A percentile compares a stretch with the other conserved stretches of the same genome.
Evolutionary conservation across 2,113 vertebrate species (phyloP).

Genomic region (Galeopterus variegatus): DNA sequence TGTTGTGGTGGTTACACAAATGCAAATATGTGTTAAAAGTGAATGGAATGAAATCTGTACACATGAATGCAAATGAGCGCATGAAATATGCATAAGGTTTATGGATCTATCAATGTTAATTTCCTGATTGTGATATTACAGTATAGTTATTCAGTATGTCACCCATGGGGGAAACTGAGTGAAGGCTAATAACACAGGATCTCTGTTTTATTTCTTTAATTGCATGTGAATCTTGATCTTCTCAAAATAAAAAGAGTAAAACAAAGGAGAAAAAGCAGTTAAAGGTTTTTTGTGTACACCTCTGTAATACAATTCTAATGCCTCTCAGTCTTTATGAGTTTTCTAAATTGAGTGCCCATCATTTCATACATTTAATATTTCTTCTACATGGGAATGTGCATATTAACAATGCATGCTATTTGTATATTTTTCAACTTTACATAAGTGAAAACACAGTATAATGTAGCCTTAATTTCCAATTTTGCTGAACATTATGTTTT

Average conservation of each 20-base stretch:
- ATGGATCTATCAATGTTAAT: not conserved
- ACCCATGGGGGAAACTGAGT: not conserved
- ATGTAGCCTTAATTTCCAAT: not conserved
- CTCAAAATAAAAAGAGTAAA: not conserved
- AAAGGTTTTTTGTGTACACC: not conserved
- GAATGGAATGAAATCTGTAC: not conserved
- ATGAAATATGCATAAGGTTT: not conserved
- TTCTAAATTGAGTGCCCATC: not conserved
- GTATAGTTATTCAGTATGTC: not conserved
- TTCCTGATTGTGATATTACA: not conserved
- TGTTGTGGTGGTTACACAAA: too few species aligned
- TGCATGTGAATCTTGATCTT: not conserved
- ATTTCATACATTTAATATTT: not conserved
- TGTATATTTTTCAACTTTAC: not conserved
- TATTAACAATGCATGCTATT: not conserved
- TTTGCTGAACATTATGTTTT: not conserved
- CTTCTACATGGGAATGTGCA: not conserved
- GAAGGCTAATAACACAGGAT: not conserved
- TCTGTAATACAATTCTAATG: not conserved
- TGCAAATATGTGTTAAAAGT: not conserved
- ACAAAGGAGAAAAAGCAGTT: not conserved
- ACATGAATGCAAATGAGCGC: not conserved
- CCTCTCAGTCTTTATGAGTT: not conserved
- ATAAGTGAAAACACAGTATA: not conserved
- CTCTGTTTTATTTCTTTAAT: not conserved